Evolutionary conservation across 2,888 invertebrate genomes (phyloP).

Genomic region (Tribolium freemani): DNA sequence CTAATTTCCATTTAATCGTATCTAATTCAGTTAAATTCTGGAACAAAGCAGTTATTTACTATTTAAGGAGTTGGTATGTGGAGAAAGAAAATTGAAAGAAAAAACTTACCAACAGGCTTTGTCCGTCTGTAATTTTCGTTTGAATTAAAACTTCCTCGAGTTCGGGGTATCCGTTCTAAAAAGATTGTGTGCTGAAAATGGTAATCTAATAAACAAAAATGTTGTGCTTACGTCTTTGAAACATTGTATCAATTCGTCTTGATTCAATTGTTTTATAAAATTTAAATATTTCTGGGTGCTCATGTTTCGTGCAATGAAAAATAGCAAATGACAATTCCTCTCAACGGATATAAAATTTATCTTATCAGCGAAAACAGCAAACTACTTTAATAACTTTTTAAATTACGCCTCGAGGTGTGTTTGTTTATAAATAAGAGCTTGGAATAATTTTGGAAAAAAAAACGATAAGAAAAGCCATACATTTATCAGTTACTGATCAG

Average conservation of each 20-base stretch:
- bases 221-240: conserved; percentile 38
- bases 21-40: conserved; percentile 45
- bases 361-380: background rate
- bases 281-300: conserved; percentile 22
- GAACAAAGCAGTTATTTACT: conserved; percentile 10
- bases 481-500: too few species aligned
- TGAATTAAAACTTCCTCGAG: conserved; percentile 42
- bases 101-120: conserved; percentile 50
- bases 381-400: background rate
- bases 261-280: conserved; percentile 18
- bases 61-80: too few species aligned
- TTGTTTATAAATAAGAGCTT: too few species aligned
- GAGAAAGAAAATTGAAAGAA: background rate
- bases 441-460: too few species aligned
- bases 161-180: conserved; percentile 48
- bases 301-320: background rate
- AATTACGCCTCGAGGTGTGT: background rate
- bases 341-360: background rate
- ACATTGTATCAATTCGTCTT: conserved; percentile 25
- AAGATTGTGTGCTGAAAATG: background rate
- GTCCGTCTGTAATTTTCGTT: conserved; percentile 45
- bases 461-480: too few species aligned
- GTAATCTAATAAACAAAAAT: background rate
- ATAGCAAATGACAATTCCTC: background rate
- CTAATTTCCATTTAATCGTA: conserved; percentile 42